Evolutionary conservation across 2,797 vertebrate genomes (phyloP), one percentile per base, ranked within the genome.

Genomic region (Limnodromus scolopaceus): DNA sequence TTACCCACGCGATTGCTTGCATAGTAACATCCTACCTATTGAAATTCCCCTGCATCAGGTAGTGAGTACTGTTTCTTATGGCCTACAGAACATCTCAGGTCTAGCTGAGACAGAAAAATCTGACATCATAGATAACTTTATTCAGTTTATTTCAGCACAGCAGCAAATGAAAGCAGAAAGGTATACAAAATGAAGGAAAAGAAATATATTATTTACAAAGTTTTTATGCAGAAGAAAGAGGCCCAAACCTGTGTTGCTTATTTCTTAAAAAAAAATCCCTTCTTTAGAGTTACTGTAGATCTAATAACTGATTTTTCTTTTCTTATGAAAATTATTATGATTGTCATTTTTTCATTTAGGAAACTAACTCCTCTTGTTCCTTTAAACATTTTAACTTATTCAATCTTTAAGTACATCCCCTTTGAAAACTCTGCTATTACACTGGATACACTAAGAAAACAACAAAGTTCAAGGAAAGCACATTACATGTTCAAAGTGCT

Each of bases 381-480:
- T 85, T 88, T 68, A 63, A 64, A 69, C 11, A 45, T 51, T 75
- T 68, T 22, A 46, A 58, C 19, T 76, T 81, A 25, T 19, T 78
- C 36, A 78, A 11, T 89, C 17, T 84, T 84, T n/a, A 87, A 77
- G 66, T 60, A 57, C 10, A 76, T 22, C 12, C 18, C 13, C 16
- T 80, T 63, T 80, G 51, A 90, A 96, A 75, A 84, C 30, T 84
- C 30, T 1, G 5, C 16, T 87, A 13, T 92, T 71, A 9, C 25
- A 23, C 20, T 58, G 22, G 28, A 55, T 66, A 20, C 34, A 25
- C 2, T 45, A 92, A 61, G 23, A 39, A 89, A 74, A 75, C 32
- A 93, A 58, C 32, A 76, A 28, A 53, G 43, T 89, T 23, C 28
- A 71, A 68, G 68, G 65, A 82, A 91, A 82, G 13, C 46, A 79